Evolutionary conservation across 2,888 invertebrate genomes (phyloP), one percentile per base, ranked within the genome.

Genomic region (Reticulitermes lucifugus): DNA sequence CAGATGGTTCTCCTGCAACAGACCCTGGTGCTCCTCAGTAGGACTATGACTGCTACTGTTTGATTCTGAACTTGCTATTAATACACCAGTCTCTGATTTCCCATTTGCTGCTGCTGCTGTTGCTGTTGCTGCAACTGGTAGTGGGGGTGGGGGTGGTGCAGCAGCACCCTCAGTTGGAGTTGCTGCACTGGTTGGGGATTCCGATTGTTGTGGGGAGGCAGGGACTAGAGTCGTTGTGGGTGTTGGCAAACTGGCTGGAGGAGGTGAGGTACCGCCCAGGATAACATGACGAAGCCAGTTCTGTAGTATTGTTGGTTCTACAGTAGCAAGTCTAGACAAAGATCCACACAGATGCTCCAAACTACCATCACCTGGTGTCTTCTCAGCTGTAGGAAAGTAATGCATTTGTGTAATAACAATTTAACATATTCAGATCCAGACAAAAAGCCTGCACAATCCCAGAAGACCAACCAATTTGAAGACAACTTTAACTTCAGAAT

Each of bases 1-100:
- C 55, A 93, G 93, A 86, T 95, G 94, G 90, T 96, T 96, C 89
- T 96, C 95, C 88, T 94, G 93, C 82, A 93, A 92, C 88, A 92
- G 91, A 88, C 89, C 92, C 89, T 91, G 93, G 89, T 91, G 91
- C 89, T 92, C 92, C 88, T 90, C 91, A 87, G 89, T 91, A 71
- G 85, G 85, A 75, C 86, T 86, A 55, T 85, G 84, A 65, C 83
- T 83, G 77, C 85, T 85, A 75, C 85, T 85, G 80, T 86, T 85
- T 3, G 86, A 85, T 51, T 86, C 86, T 14, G 84, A 84, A 18
- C 84, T 84, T 1, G 86, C 85, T 71, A 83, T 85, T 59, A 83
- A 83, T 3, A 46, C 46, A 65, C 81, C 70, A 43, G 81, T 29
- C 14, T 81, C 81, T n/a, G 81, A 65, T 70, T 81, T 81, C 10